These are phyloP conservation scores for Drosophila bocqueti DNA, from an alignment of 1,140 invertebrate genomes.

Conservation along the genomic window DNA sequence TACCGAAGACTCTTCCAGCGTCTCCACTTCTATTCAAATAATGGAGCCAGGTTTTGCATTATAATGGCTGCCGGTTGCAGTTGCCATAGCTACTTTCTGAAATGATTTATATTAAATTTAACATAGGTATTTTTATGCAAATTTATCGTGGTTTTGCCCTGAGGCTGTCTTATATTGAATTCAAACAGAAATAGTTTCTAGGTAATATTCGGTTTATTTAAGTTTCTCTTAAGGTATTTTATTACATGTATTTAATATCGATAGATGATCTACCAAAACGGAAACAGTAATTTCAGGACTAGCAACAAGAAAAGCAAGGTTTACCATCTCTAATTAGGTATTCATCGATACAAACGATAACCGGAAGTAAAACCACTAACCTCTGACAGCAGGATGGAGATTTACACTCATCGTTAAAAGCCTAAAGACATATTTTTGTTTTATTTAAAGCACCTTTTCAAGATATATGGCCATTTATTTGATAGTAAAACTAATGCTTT, in stretches of 20 bases:
- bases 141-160: background rate
- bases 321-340: background rate
- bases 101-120: conserved; percentile 36
- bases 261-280: background rate
- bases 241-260: background rate
- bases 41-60: conserved; percentile 34
- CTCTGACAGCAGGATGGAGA: background rate
- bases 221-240: background rate
- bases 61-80: conserved; percentile 37
- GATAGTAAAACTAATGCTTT: background rate
- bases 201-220: no score
- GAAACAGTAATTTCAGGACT: background rate
- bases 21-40: conserved; percentile 46
- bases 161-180: conserved; percentile 1
- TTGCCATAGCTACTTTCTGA: conserved; percentile 14
- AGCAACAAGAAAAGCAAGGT: background rate
- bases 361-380: background rate
- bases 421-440: background rate
- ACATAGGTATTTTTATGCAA: conserved; percentile 13
- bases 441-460: background rate
- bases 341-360: background rate
- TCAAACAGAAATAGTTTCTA: background rate
- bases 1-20: background rate
- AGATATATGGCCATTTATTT: background rate
- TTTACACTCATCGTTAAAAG: no score